phyloP scores from a whole-genome alignment of 2,888 invertebrate genomes.

The Nomada fucata region DNA sequence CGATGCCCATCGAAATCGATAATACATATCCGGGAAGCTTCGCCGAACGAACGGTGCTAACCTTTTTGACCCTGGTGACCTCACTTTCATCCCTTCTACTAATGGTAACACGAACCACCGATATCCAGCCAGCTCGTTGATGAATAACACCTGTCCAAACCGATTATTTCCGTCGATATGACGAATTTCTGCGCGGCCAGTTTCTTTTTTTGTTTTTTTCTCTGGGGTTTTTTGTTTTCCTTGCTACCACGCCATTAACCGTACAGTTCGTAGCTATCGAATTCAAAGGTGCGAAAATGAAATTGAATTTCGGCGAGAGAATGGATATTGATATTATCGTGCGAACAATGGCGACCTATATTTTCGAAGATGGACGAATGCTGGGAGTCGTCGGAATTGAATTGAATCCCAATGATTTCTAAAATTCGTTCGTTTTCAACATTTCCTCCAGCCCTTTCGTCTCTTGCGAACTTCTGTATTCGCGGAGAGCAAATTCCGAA shows the following conservation, averaged over 20 bases:
- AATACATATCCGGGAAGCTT: slow-evolving; percentile 51
- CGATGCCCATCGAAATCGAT: slow-evolving; percentile 69
- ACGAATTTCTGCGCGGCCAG: slow-evolving; percentile 34
- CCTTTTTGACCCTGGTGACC: slow-evolving; percentile 3
- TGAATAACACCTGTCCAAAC: slow-evolving; percentile 62
- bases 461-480: not conserved
- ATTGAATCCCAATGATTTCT: no score
- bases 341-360: no score
- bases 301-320: no score
- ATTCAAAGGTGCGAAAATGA: no score
- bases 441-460: no score
- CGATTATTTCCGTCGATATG: slow-evolving; percentile 63
- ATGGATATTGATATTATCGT: no score
- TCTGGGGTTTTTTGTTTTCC: not conserved
- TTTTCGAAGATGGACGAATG: no score
- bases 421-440: no score
- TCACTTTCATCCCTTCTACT: slow-evolving; percentile 48
- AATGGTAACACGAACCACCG: slow-evolving; percentile 21
- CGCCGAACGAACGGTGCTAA: slow-evolving; percentile 19
- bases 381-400: no score
- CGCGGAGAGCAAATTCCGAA: not conserved
- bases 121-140: slow-evolving; percentile 53
- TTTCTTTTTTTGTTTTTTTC: slow-evolving; percentile 1
- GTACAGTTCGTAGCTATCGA: no score
- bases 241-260: no score